phyloP scores from a whole-genome alignment of 2,888 invertebrate species.

The Dilophus febrilis region DNA sequence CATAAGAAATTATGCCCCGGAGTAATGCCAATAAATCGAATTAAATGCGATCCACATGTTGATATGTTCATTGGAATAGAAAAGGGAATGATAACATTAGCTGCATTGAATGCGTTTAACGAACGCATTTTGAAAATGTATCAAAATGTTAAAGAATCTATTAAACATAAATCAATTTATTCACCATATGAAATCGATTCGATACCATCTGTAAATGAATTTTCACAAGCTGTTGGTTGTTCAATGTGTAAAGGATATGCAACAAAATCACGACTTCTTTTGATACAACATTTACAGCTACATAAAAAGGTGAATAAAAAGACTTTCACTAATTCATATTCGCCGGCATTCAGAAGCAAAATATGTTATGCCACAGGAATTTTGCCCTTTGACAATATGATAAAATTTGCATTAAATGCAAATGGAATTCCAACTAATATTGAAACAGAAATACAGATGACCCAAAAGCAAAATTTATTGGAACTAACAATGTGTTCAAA shows the following conservation, averaged over 20 bases:
- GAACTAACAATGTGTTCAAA: slow-evolving; percentile 26
- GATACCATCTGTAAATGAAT: slow-evolving; percentile 45
- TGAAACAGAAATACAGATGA: too few relatives aligned
- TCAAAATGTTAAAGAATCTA: too few relatives aligned
- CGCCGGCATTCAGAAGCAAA: too few relatives aligned
- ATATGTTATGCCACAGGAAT: too few relatives aligned
- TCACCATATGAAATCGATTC: slow-evolving; percentile 43
- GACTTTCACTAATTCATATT: too few relatives aligned
- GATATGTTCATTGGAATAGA: slow-evolving; percentile 35
- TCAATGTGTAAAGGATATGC: slow-evolving; percentile 48
- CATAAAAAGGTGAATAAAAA: too few relatives aligned
- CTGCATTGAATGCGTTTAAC: too few relatives aligned
- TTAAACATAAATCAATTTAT: too few relatives aligned
- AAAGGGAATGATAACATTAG: slow-evolving; percentile 13
- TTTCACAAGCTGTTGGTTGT: slow-evolving; percentile 35
- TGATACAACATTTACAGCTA: slow-evolving; percentile 48
- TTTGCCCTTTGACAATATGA: slow-evolving; percentile 80
- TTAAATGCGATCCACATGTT: slow-evolving; percentile 28
- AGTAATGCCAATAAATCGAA: slow-evolving; percentile 31
- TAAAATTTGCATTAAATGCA: slow-evolving; percentile 63
- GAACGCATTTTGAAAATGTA: too few relatives aligned
- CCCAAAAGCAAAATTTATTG: too few relatives aligned
- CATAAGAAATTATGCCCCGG: slow-evolving; percentile 31
- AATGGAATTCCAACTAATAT: slow-evolving; percentile 32
- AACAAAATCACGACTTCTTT: slow-evolving; percentile 53